Base-by-base conservation (phyloP, 2,888 invertebrate species). In the Ornithoptera alexandrae region DNA sequence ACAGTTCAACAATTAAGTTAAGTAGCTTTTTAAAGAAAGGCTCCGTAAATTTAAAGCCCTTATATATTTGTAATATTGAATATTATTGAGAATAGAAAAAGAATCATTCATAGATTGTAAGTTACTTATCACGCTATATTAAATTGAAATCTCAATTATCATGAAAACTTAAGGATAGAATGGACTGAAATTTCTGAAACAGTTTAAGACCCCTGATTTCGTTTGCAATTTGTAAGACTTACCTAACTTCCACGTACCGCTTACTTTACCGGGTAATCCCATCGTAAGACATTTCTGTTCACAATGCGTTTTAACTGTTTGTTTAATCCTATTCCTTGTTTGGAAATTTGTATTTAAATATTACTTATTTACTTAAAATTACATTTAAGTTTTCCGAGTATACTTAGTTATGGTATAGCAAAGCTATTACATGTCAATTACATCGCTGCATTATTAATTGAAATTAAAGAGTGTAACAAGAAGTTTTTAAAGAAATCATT, bases 181-280 rank as follows among this genome's bases (percentile, higher is more conserved):
- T 5, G n/a, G 6, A 53, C 53, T n/a, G 8, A 53, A 53, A 12
- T 53, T n/a, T 53, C 2, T 53, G 53, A n/a, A 53, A 53, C 53
- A 5, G 53, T 53, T 46, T 22, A 22, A 22, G n/a, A n/a, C 20
- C 12, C 15, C 22, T 4, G 57, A 58, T 58, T 58, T 10, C n/a
- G 24, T 58, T 20, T 12, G 57, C 22, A 22, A 58, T 58, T 58
- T 58, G 57, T 58, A 58, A 58, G 22, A 24, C 57, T 58, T 58
- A 22, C 24, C 22, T 58, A 24, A 7, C 57, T 22, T 58, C 57
- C 6, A 20, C 18, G 22, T 7, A 58, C 57, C 22, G 24, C 57
- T 15, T 58, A 58, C 5, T n/a, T 58, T 58, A 58, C 57, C n/a
- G 22, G 6, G 22, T 58, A 58, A 58, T 58, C 20, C 20, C 15